Conservation (phyloP, 2,797 vertebrate genomes). For the Melanotaenia maccullochi region DNA sequence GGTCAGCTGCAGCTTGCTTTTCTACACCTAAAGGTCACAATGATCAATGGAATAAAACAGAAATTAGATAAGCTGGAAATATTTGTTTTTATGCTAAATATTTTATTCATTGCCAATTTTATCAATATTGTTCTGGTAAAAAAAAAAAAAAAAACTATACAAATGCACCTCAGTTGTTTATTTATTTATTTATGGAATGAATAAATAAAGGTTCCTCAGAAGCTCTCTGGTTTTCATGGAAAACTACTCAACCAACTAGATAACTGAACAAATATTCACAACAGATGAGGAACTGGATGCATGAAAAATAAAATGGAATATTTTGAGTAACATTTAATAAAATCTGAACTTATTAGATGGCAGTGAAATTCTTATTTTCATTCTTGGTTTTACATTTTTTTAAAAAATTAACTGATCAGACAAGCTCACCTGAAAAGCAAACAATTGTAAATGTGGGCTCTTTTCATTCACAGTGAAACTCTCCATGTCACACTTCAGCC, state of each 20-base stretch:
- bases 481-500: not conserved
- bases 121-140: not conserved
- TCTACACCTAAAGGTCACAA: not conserved
- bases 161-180: not conserved
- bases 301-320: not conserved
- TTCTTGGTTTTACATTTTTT: too few species aligned
- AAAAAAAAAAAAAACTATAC: not conserved
- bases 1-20: too few species aligned
- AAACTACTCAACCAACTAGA: not conserved
- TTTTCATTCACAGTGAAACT: too few species aligned
- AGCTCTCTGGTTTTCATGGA: not conserved
- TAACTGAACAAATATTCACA: not conserved
- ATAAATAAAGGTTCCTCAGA: not conserved
- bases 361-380: too few species aligned
- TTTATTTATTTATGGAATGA: not conserved
- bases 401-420: not conserved
- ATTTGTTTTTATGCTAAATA: not conserved
- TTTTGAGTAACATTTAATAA: too few species aligned
- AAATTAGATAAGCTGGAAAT: not conserved
- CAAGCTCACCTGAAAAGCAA: not conserved
- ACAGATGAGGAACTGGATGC: not conserved
- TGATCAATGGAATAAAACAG: not conserved
- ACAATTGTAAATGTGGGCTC: not conserved
- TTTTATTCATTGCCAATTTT: not conserved
- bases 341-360: too few species aligned